Conservation (phyloP, 2,888 invertebrate species). For the Drosophila testacea region DNA sequence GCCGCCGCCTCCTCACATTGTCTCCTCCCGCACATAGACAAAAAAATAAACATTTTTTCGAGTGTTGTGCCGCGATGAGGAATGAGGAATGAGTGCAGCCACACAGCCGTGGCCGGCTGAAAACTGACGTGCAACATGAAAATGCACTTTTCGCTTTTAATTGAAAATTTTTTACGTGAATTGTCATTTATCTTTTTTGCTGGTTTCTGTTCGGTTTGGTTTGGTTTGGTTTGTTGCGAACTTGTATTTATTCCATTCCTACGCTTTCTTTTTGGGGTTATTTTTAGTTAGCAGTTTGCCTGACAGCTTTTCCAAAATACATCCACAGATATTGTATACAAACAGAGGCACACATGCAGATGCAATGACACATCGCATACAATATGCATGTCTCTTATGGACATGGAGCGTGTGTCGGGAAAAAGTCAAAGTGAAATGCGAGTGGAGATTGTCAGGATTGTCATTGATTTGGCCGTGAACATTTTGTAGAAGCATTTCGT, state of each 20-base stretch:
- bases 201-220: slow-evolving; percentile 29
- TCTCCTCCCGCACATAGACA: slow-evolving; percentile 16
- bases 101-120: slow-evolving; percentile 33
- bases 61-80: slow-evolving; percentile 34
- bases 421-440: slow-evolving; percentile 68
- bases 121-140: slow-evolving; percentile 78
- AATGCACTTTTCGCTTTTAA: slow-evolving; percentile 81
- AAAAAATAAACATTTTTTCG: slow-evolving; percentile 35
- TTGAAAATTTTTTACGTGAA: slow-evolving; percentile 74
- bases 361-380: slow-evolving; percentile 26
- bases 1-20: not conserved
- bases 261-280: slow-evolving; percentile 27
- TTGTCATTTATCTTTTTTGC: slow-evolving; percentile 67
- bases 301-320: slow-evolving; percentile 46
- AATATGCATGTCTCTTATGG: slow-evolving; percentile 37
- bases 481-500: slow-evolving; percentile 35
- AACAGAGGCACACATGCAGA: slow-evolving; percentile 13
- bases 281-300: slow-evolving; percentile 54
- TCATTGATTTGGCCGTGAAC: slow-evolving; percentile 69
- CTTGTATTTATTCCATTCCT: slow-evolving; percentile 9
- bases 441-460: slow-evolving; percentile 56
- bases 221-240: slow-evolving; percentile 42
- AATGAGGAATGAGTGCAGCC: slow-evolving; percentile 29
- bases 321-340: slow-evolving; percentile 7
- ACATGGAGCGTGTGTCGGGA: slow-evolving; percentile 13